Percentiles rank a stretch among this genome's conserved stretches.
Evolutionary conservation across 2,113 vertebrate species (phyloP).

Genomic region (Athene noctua): DNA sequence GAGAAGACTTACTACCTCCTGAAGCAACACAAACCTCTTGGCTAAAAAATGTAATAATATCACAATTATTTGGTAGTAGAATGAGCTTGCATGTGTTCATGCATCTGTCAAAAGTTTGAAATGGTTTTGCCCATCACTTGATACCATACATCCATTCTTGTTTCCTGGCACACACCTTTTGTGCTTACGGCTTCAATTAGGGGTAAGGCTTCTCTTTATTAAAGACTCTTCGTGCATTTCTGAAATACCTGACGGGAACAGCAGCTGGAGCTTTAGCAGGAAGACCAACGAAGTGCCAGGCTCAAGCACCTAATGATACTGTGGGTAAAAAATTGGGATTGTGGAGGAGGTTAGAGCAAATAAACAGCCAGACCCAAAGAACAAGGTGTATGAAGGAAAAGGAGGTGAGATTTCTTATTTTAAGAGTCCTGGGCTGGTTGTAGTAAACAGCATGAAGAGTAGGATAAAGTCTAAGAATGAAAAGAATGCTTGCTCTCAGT

Average conservation of each 20-base stretch:
- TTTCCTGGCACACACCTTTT: not conserved
- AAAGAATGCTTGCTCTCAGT: not conserved
- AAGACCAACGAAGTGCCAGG: not conserved
- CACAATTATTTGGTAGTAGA: not conserved
- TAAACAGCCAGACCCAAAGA: not conserved
- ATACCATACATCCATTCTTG: not conserved
- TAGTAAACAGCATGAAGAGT: not conserved
- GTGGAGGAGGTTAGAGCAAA: not conserved
- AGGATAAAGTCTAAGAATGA: not conserved
- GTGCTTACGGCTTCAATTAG: not conserved
- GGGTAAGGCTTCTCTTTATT: not conserved
- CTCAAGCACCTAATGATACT: not conserved
- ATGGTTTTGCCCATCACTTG: not conserved
- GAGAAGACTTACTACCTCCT: not conserved
- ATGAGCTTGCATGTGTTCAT: not conserved
- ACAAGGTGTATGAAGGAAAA: not conserved
- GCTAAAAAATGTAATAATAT: not conserved
- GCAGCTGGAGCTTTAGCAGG: not conserved
- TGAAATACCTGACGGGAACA: not conserved
- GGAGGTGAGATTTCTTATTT: not conserved
- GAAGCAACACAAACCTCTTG: not conserved
- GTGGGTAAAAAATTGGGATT: rapidly evolving
- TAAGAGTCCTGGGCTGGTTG: not conserved
- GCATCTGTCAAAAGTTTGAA: not conserved
- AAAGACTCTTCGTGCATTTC: not conserved